Conservation (phyloP, 2,797 vertebrate genomes). For the Gobio occitaniae region DNA sequence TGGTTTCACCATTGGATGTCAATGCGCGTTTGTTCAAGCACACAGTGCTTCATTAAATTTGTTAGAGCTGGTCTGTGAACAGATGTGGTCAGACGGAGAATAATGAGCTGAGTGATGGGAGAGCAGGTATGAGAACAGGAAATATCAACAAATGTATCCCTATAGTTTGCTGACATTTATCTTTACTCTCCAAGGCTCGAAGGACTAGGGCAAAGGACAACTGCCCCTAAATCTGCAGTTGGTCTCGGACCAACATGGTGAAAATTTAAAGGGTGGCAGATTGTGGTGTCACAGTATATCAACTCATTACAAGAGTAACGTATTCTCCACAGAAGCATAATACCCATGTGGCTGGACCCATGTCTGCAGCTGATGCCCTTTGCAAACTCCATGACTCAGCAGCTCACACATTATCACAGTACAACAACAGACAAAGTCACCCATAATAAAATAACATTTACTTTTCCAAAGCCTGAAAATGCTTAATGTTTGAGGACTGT, state of each 20-base stretch:
- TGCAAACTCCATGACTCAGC: background rate
- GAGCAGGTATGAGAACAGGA: background rate
- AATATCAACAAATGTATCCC: background rate
- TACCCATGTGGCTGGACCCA: background rate
- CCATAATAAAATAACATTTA: background rate
- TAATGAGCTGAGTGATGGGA: slow-evolving; percentile 23
- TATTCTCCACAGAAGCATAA: slow-evolving; percentile 22
- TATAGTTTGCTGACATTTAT: background rate
- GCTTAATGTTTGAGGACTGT: background rate
- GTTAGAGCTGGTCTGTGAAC: slow-evolving; percentile 28
- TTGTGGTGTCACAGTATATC: slow-evolving; percentile 43
- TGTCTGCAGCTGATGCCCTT: slow-evolving; percentile 31
- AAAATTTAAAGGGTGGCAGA: slow-evolving; percentile 30
- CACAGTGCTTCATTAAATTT: slow-evolving; percentile 39
- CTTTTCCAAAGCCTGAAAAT: background rate
- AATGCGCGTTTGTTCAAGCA: slow-evolving; percentile 28
- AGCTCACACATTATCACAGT: background rate
- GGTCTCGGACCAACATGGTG: slow-evolving; percentile 3
- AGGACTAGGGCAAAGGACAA: slow-evolving; percentile 3
- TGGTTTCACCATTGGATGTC: slow-evolving; percentile 36
- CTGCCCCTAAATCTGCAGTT: background rate
- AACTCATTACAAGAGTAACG: slow-evolving; percentile 27
- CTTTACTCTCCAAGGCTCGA: background rate
- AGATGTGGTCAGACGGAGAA: slow-evolving; percentile 50
- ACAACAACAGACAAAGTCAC: background rate